A percentile compares a stretch with the other conserved stretches of the same genome.
Conservation (phyloP, 30 jellyfish, hydroid and myxozoan genomes). For the Cassiopea xamachana region DNA sequence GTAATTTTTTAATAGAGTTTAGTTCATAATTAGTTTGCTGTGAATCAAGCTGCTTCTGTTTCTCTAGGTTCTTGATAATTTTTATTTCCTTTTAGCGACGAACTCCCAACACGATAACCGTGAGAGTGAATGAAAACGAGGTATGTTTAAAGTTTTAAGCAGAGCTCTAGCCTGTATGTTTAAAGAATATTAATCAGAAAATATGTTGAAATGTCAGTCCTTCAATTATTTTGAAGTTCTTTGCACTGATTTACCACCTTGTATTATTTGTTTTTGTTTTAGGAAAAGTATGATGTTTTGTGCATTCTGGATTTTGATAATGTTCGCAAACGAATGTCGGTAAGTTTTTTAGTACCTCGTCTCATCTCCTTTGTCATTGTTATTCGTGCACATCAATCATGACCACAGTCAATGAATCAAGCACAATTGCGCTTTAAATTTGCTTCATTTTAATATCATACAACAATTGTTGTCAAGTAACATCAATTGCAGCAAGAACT, state of each 20-base stretch:
- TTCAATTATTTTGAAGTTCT: background rate
- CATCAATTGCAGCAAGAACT: too few relatives aligned
- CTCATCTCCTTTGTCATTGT: too few relatives aligned
- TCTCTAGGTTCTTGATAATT: background rate
- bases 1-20: too few relatives aligned
- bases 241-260: background rate
- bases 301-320: constrained; percentile 89
- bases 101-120: constrained; percentile 79
- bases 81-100: constrained; percentile 56
- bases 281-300: constrained; percentile 84
- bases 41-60: background rate
- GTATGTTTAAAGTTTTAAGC: constrained; percentile 19
- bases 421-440: too few relatives aligned
- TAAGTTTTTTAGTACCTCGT: constrained; percentile 15
- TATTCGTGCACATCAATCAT: too few relatives aligned
- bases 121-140: constrained; percentile 69
- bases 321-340: constrained; percentile 98
- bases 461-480: too few relatives aligned
- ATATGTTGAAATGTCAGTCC: too few relatives aligned
- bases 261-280: background rate
- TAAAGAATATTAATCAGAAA: background rate
- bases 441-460: too few relatives aligned
- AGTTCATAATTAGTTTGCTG: background rate
- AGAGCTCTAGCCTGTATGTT: background rate
- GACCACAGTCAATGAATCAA: too few relatives aligned